phyloP scores from a whole-genome alignment of 1,140 invertebrate species.

The Diabrotica virgifera region DNA sequence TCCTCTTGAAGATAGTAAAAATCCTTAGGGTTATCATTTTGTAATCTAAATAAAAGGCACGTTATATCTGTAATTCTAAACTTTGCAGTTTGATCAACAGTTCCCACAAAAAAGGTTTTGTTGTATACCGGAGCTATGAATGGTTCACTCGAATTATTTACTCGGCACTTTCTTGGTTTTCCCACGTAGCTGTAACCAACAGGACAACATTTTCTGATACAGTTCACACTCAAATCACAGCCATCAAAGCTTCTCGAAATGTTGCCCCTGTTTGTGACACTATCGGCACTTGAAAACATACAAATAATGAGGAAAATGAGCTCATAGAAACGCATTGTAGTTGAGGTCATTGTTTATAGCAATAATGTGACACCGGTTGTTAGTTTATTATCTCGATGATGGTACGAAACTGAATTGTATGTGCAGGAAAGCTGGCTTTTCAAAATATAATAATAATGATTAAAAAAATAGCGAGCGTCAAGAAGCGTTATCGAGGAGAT shows the following conservation, averaged over 20 bases:
- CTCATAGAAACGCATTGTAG: not conserved
- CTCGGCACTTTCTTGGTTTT: constrained; percentile 8
- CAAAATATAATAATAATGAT: constrained; percentile 6
- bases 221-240: not conserved
- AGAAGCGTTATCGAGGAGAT: constrained; percentile 3
- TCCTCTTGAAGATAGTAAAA: constrained; percentile 24
- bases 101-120: not conserved
- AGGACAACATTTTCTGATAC: constrained; percentile 28
- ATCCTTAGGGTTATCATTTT: constrained; percentile 9
- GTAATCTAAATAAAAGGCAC: constrained; percentile 21
- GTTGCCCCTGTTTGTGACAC: not conserved
- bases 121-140: constrained; percentile 23
- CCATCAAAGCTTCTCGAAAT: not conserved
- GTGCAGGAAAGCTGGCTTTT: not conserved
- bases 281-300: not conserved
- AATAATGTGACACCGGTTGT: not conserved
- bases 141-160: not conserved
- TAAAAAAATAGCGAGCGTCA: constrained; percentile 8
- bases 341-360: constrained; percentile 11
- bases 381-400: too few relatives aligned
- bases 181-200: constrained; percentile 14
- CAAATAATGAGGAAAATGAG: not conserved
- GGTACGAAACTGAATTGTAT: not conserved
- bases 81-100: not conserved
- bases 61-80: constrained; percentile 23